Evolutionary conservation across 2,888 invertebrate species (phyloP), one percentile per base, ranked within the genome.

Genomic region (Caenorhabditis virilis): DNA sequence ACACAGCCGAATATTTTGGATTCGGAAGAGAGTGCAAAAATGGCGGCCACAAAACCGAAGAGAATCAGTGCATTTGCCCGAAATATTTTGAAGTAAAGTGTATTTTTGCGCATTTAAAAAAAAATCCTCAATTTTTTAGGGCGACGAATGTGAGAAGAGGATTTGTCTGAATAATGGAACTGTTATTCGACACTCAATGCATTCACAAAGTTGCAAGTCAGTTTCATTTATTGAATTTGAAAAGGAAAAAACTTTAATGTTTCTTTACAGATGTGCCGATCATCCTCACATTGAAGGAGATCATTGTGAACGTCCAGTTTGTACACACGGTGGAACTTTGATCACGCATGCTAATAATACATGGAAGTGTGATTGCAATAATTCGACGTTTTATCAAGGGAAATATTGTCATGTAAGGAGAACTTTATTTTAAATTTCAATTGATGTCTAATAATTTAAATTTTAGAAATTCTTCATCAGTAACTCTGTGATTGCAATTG

Each of bases 261-360:
- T n/a, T n/a, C n/a, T 46, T 13, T 59, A 48, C 43, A 65, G 77
- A 52, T 81, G 81, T 49, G 69, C 74, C 0, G 39, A 74, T 57
- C 76, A 79, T 15, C 52, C 60, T 7, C 77, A 64, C 47, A 78
- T 81, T 25, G 50, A 67, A 9, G 82, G 82, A 7, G 55, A 55
- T 9, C 76, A 79, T 52, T 82, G 82, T 52, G 77, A 82, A 48
- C 58, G 55, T 13, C 56, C 80, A 16, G 45, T 46, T 4, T 82
- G 82, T 50, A 57, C 65, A 36, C 71, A 79, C 46, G 59, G 65
- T 6, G 80, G 76, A 13, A 43, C 36, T 1, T 52, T 73, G n/a
- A 20, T 56, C 3, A 49, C 30, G 5, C 54, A 66, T 30, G 54
- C 60, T 9, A 66, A 61, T 38, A 51, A 56, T 20, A 61, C 49